phyloP scores from a whole-genome alignment of 2,797 vertebrate genomes.

The Hafferia zeledoni region DNA sequence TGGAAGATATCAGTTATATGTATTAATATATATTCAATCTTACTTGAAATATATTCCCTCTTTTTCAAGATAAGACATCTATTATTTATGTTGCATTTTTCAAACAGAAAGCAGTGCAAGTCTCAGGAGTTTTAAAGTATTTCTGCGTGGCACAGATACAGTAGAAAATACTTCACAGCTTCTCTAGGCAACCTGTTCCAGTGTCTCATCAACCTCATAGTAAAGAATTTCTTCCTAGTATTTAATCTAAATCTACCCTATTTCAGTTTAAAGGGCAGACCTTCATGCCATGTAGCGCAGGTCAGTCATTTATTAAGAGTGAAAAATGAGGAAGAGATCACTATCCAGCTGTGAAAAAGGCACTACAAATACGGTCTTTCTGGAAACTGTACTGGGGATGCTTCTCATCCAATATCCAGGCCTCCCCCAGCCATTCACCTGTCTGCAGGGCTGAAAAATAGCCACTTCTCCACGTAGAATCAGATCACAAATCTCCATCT shows the following conservation, averaged over 20 bases:
- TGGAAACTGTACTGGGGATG: background rate
- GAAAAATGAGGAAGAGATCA: background rate
- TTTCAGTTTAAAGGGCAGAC: background rate
- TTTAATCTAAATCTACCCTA: background rate
- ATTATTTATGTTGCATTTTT: background rate
- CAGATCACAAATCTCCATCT: background rate
- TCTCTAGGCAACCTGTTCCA: background rate
- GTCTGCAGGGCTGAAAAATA: background rate
- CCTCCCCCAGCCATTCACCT: accelerated
- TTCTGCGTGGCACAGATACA: background rate
- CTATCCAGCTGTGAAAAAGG: background rate
- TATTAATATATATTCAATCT: background rate
- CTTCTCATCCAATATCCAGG: background rate
- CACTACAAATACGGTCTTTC: background rate
- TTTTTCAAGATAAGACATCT: background rate
- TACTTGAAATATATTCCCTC: background rate
- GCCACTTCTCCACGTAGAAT: background rate
- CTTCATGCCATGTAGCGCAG: background rate
- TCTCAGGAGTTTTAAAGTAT: background rate
- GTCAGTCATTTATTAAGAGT: background rate
- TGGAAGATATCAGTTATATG: background rate
- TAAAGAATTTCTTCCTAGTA: background rate
- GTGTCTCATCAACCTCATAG: background rate
- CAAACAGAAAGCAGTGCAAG: background rate
- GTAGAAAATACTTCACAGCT: background rate